Evolutionary conservation across 2,797 vertebrate species (phyloP).

Genomic region (Sylvia borin): DNA sequence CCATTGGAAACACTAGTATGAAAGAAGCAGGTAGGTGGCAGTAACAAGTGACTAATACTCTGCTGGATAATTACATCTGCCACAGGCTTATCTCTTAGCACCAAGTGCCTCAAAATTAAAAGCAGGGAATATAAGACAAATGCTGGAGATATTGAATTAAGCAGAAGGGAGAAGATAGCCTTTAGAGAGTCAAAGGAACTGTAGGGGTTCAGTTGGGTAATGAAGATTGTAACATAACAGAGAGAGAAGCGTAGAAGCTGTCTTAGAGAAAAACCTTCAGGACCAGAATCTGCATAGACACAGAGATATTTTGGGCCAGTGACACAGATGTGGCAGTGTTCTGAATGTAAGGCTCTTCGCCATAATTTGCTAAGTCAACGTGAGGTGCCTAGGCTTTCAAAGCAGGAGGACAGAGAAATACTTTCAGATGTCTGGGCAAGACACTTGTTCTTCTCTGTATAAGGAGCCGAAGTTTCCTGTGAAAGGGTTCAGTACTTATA

Average conservation of each 20-base stretch:
- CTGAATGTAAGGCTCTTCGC: neutral
- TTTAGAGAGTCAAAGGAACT: neutral
- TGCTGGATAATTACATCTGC: conserved; percentile 48
- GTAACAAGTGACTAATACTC: conserved; percentile 33
- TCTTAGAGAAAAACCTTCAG: neutral
- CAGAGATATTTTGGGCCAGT: neutral
- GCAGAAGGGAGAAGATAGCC: neutral
- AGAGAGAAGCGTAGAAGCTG: neutral
- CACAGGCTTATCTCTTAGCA: conserved; percentile 20
- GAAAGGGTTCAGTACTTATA: neutral
- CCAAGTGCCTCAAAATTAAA: conserved; percentile 37
- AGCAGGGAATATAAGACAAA: neutral
- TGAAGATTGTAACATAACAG: neutral
- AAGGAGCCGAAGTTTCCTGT: neutral
- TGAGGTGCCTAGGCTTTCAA: neutral
- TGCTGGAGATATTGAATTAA: conserved; percentile 9
- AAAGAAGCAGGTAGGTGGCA: conserved; percentile 49
- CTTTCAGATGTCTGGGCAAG: neutral
- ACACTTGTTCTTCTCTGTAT: neutral
- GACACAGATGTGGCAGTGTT: neutral
- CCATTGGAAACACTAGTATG: neutral
- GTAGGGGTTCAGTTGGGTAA: neutral
- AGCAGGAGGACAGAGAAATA: neutral
- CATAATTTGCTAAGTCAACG: neutral
- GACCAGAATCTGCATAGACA: neutral